phyloP scores from a whole-genome alignment of 2,113 vertebrate genomes.

The Pteronura brasiliensis region DNA sequence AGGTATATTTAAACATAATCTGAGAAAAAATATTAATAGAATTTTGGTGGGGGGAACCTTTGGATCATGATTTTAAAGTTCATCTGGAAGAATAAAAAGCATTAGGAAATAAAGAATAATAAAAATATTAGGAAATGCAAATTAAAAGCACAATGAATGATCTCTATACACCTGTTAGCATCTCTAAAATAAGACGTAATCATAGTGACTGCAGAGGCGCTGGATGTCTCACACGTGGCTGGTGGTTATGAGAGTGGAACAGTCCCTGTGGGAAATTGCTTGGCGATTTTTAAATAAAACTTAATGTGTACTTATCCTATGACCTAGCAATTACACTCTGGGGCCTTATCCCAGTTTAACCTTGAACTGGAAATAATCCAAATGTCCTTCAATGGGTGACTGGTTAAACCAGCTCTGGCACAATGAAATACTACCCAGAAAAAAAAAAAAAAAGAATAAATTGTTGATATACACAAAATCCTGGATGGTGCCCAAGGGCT shows the following conservation, averaged over 20 bases:
- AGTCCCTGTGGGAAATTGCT: not conserved
- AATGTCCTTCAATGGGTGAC: not conserved
- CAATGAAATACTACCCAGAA: not conserved
- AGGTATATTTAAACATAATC: not conserved
- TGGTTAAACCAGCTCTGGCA: not conserved
- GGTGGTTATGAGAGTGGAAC: not conserved
- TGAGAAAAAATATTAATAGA: not conserved
- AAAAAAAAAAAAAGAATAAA: not conserved
- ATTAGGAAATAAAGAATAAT: not conserved
- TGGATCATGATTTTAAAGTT: constrained; percentile 41
- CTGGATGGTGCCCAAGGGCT: not conserved
- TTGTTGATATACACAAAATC: not conserved
- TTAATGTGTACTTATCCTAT: not conserved
- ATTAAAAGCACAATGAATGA: not conserved
- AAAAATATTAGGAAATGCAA: not conserved
- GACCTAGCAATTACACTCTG: not conserved
- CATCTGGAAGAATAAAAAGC: not conserved
- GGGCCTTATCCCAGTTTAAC: not conserved
- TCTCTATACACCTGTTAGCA: not conserved
- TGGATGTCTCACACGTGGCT: not conserved
- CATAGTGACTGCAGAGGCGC: not conserved
- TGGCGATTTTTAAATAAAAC: not conserved
- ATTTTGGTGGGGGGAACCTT: not conserved
- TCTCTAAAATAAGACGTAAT: not conserved
- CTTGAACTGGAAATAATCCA: not conserved